Base-by-base conservation (phyloP, 1,140 invertebrate genomes). In the Heliothis subflexa region DNA sequence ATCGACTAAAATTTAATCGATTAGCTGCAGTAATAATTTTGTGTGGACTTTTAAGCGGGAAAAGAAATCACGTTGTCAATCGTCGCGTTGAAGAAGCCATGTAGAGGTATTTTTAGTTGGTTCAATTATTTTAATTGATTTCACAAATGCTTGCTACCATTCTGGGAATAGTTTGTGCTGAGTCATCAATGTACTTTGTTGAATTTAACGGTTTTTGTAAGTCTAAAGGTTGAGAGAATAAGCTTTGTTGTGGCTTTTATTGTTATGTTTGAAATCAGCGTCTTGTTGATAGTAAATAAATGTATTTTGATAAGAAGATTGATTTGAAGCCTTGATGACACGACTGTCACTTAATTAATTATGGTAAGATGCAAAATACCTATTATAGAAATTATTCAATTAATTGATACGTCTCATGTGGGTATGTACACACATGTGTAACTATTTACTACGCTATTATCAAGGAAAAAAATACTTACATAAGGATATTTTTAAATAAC, bases 91-190 rank as follows among this genome's bases (percentile, higher is more conserved):
- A 82, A 88, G 91, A 92, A 93, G 90, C 90, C 88, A 83, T 90
- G 90, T 91, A n/a, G n/a, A n/a, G n/a, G n/a, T 75, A 91, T 91
- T 93, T 91, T 91, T 88, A 88, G 90, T 62, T 86, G 87, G 87
- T 88, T 91, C 91, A 93, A 93, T 93, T 93, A 91, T 88, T 88
- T 84, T 93, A 93, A 93, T 93, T 92, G 91, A 91, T 89, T 90
- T 86, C 84, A 89, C 91, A 92, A 90, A 91, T 90, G 88, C 78
- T n/a, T n/a, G n/a, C n/a, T n/a, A n/a, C n/a, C n/a, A n/a, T n/a
- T n/a, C n/a, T 89, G 70, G 74, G 86, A 86, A 87, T 70, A 50
- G 72, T 47, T 64, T 18, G 18, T 75, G 73, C 57, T 64, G 47
- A 62, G 52, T 81, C 79, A 78, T 77, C 40, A 54, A 62, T 74